A percentile compares a stretch with the other conserved stretches of the same genome.
Conservation (phyloP, 2,888 invertebrate species). For the Cacoxenus indagator region DNA sequence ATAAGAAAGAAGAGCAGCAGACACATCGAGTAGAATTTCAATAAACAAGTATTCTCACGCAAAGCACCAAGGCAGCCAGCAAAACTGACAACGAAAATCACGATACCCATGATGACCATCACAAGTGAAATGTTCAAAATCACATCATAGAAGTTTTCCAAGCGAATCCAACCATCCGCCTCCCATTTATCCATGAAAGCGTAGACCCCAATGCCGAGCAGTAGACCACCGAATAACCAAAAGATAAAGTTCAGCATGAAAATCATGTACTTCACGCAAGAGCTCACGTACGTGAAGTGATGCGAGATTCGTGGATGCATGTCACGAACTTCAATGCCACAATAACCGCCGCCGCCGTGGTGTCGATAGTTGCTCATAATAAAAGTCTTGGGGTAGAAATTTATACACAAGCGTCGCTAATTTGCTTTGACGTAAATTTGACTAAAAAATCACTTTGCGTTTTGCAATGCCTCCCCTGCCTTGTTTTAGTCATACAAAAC, state of each 20-base stretch:
- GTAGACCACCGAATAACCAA: slow-evolving; percentile 88
- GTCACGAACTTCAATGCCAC: slow-evolving; percentile 66
- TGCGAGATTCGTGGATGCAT: slow-evolving; percentile 62
- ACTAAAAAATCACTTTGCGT: neutral
- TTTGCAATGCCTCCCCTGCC: neutral
- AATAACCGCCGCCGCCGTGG: slow-evolving; percentile 65
- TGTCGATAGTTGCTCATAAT: slow-evolving; percentile 69
- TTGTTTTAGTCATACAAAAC: neutral
- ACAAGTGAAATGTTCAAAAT: slow-evolving; percentile 91
- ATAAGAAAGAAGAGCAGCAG: slow-evolving; percentile 89
- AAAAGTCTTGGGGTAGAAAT: too few relatives aligned
- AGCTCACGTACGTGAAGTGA: slow-evolving; percentile 70
- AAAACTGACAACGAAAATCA: slow-evolving; percentile 94
- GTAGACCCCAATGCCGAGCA: slow-evolving; percentile 90
- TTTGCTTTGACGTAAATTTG: too few relatives aligned
- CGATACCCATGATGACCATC: slow-evolving; percentile 88
- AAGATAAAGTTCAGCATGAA: slow-evolving; percentile 72
- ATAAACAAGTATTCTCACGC: slow-evolving; percentile 90
- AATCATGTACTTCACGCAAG: slow-evolving; percentile 71
- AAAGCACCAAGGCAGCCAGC: slow-evolving; percentile 86
- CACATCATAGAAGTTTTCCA: slow-evolving; percentile 90
- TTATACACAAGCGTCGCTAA: too few relatives aligned
- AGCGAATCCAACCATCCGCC: slow-evolving; percentile 84
- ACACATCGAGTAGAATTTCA: slow-evolving; percentile 93
- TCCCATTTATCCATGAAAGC: slow-evolving; percentile 96